A percentile compares a stretch with the other conserved stretches of the same genome.
Conservation (phyloP, 2,797 vertebrate genomes). For the Mallotus villosus region DNA sequence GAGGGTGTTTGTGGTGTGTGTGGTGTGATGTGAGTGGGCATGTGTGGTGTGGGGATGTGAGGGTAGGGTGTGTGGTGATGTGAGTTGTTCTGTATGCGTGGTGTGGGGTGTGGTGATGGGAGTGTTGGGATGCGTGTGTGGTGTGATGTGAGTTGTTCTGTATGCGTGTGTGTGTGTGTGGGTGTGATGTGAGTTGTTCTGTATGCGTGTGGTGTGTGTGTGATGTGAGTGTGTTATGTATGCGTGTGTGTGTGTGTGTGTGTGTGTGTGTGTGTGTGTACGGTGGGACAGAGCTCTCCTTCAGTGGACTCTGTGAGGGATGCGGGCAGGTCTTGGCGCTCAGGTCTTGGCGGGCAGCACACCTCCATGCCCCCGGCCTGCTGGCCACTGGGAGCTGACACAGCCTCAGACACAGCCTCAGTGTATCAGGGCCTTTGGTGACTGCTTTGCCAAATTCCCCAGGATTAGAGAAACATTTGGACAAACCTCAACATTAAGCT, state of each 20-base stretch:
- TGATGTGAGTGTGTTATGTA: constrained; percentile 9
- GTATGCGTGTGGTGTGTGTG: not conserved
- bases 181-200: constrained; percentile 7
- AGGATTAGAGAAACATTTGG: constrained; percentile 70
- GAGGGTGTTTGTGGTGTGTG: no score
- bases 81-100: no score
- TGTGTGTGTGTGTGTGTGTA: constrained; percentile 8
- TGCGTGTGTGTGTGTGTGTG: not conserved
- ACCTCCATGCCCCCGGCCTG: not conserved
- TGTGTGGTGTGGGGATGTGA: no score
- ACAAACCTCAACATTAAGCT: constrained; percentile 65
- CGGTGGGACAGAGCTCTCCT: constrained; percentile 65
- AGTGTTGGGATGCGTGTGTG: no score
- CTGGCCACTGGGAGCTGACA: constrained; percentile 32
- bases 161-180: constrained; percentile 1
- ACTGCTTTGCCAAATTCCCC: constrained; percentile 55
- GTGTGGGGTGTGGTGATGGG: no score
- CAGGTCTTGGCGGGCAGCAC: constrained; percentile 46
- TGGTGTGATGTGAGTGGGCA: no score
- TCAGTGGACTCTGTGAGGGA: constrained; percentile 54
- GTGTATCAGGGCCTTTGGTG: constrained; percentile 51
- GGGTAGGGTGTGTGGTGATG: no score
- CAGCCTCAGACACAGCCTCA: constrained; percentile 17
- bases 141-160: no score
- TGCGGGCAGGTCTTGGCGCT: constrained; percentile 47